Evolutionary conservation across 2,888 invertebrate genomes (phyloP).

Genomic region (Leptopilina drosophilae): DNA sequence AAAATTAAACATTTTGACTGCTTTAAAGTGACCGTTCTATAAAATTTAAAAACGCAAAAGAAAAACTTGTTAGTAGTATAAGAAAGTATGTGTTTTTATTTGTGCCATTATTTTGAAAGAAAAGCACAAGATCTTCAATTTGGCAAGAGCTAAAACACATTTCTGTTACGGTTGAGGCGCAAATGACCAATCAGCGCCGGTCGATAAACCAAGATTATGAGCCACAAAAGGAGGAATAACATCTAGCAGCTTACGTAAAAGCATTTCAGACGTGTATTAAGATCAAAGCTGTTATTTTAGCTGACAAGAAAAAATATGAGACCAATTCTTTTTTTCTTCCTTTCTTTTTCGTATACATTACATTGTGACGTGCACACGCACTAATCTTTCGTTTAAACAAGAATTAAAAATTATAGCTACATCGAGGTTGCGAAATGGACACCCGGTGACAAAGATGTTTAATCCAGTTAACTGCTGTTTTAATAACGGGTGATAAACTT

Average conservation of each 20-base stretch:
- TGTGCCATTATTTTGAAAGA: background rate
- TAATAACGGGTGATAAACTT: slow-evolving; percentile 32
- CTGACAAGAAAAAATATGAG: slow-evolving; percentile 5
- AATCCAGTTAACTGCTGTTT: slow-evolving; percentile 33
- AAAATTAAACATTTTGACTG: background rate
- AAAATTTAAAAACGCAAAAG: background rate
- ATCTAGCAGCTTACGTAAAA: slow-evolving; percentile 7
- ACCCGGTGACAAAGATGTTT: slow-evolving; percentile 26
- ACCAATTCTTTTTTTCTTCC: background rate
- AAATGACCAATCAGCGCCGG: slow-evolving; percentile 27
- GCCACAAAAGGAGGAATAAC: slow-evolving; percentile 27
- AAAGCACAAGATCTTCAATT: slow-evolving; percentile 19
- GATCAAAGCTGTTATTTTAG: background rate
- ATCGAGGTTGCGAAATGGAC: slow-evolving; percentile 14
- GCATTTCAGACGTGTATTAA: slow-evolving; percentile 6
- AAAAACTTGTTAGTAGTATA: background rate
- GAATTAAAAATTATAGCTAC: slow-evolving; percentile 20
- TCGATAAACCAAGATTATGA: slow-evolving; percentile 33
- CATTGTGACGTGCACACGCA: background rate
- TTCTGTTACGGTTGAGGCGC: slow-evolving; percentile 9
- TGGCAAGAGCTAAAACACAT: slow-evolving; percentile 14
- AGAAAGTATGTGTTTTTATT: slow-evolving; percentile 18
- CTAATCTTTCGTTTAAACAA: slow-evolving; percentile 10
- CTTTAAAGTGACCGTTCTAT: background rate
- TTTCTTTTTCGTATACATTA: background rate